phyloP scores from a whole-genome alignment of 2,888 invertebrate genomes.

The Phlogophora meticulosa region DNA sequence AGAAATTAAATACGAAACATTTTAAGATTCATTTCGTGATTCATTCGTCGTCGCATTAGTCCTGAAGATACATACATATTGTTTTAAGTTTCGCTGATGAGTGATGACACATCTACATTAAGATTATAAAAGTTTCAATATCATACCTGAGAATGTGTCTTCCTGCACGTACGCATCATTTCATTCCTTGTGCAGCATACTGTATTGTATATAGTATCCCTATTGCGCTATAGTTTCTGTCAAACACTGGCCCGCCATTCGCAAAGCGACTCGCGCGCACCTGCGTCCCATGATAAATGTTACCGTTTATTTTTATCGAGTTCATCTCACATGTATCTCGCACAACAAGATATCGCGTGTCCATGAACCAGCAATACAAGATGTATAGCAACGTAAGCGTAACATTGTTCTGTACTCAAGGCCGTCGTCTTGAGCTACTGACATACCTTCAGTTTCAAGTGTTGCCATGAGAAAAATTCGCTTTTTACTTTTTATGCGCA shows the following conservation, averaged over 20 bases:
- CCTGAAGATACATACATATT: background rate
- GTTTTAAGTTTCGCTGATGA: background rate
- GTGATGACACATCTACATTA: background rate
- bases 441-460: slow-evolving; percentile 60
- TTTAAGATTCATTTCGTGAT: slow-evolving; percentile 10
- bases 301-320: slow-evolving; percentile 58
- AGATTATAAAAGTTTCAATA: background rate
- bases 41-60: background rate
- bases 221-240: background rate
- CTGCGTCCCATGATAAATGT: slow-evolving; percentile 45
- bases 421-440: slow-evolving; percentile 69
- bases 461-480: slow-evolving; percentile 52
- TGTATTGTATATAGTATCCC: background rate
- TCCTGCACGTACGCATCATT: slow-evolving; percentile 9
- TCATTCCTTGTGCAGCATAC: background rate
- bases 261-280: slow-evolving; percentile 30
- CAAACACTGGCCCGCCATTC: slow-evolving; percentile 4
- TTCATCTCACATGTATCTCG: slow-evolving; percentile 52
- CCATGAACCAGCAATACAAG: slow-evolving; percentile 66
- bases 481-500: slow-evolving; percentile 42
- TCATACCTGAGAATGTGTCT: slow-evolving; percentile 1
- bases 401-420: slow-evolving; percentile 71
- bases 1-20: background rate
- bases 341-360: slow-evolving; percentile 65
- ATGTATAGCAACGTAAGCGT: slow-evolving; percentile 60